Evolutionary conservation across 2,888 invertebrate species (phyloP), one percentile per base, ranked within the genome.

Genomic region (Teinopalpus imperialis): DNA sequence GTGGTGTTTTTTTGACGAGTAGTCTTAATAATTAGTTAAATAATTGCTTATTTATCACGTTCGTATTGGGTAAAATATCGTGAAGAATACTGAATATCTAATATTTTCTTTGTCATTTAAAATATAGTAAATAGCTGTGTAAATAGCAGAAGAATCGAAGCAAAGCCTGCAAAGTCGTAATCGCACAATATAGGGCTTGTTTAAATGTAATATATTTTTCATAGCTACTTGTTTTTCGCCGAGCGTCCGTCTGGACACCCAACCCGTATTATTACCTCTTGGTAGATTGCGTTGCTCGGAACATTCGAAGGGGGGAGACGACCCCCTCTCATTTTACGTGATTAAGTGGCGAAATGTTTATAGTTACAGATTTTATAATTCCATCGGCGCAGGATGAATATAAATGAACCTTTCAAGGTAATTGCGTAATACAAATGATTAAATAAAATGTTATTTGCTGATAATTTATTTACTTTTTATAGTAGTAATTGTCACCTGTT

Each of bases 331-430:
- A 69, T 67, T 77, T 79, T 74, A 76, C 75, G 75, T 80, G 81
- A 82, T 81, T 80, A 76, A 80, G 80, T 76, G 76, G 75, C 74
- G 77, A 81, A 80, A 76, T 77, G 74, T 79, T 78, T 77, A 75
- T 71, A 74, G 69, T 67, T 74, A 68, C 68, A 65, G 66, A 63
- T 69, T 74, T 74, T 71, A 70, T 63, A 63, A 66, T 63, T 54
- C 51, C 46, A 52, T 57, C 46, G 29, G 13, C 27, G 34, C 26
- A 24, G 35, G 27, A 13, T 27, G 57, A 53, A 53, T 59, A 51
- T 64, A 61, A 56, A 47, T 43, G 48, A 43, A 40, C 58, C 45
- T 52, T 50, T 43, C 29, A 40, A 45, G 41, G 35, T 51, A 51
- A 53, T 53, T 46, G 35, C 23, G 23, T 57, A 51, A 56, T 43